Evolutionary conservation across 2,888 invertebrate genomes (phyloP).

Genomic region (Melanargia galathea): DNA sequence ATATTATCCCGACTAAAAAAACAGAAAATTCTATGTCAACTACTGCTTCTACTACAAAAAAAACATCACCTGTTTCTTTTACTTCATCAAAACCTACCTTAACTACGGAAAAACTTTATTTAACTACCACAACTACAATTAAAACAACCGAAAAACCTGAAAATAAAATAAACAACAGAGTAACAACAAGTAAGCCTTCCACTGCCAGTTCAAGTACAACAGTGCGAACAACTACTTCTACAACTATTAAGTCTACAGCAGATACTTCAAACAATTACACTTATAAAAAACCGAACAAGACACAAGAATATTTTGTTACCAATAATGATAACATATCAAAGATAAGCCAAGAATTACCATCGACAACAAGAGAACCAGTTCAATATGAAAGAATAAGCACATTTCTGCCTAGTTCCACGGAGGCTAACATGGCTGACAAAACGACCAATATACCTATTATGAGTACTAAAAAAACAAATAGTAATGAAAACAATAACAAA

Average conservation of each 20-base stretch:
- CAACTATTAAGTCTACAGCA: constrained; percentile 34
- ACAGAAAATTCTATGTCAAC: not conserved
- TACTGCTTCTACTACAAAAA: constrained; percentile 35
- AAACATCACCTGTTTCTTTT: constrained; percentile 42
- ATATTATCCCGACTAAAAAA: constrained; percentile 17
- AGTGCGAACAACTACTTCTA: constrained; percentile 40
- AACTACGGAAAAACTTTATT: constrained; percentile 29
- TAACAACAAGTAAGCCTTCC: constrained; percentile 44
- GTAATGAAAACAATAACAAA: constrained; percentile 43
- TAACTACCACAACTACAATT: constrained; percentile 42
- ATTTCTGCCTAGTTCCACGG: constrained; percentile 62
- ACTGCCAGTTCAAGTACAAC: constrained; percentile 41
- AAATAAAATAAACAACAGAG: constrained; percentile 43
- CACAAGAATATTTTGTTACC: not conserved
- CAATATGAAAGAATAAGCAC: constrained; percentile 61
- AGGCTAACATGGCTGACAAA: constrained; percentile 56
- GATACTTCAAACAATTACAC: constrained; percentile 25
- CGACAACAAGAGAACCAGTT: constrained; percentile 39
- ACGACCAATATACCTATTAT: constrained; percentile 49
- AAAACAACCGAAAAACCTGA: constrained; percentile 41
- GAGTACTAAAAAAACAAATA: constrained; percentile 42
- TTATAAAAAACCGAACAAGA: constrained; percentile 4
- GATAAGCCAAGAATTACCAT: constrained; percentile 13
- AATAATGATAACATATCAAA: constrained; percentile 25
- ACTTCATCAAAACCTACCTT: constrained; percentile 34